These are phyloP conservation scores for Sericinus montela DNA, from an alignment of 2,888 invertebrate species.

Conservation along the genomic window DNA sequence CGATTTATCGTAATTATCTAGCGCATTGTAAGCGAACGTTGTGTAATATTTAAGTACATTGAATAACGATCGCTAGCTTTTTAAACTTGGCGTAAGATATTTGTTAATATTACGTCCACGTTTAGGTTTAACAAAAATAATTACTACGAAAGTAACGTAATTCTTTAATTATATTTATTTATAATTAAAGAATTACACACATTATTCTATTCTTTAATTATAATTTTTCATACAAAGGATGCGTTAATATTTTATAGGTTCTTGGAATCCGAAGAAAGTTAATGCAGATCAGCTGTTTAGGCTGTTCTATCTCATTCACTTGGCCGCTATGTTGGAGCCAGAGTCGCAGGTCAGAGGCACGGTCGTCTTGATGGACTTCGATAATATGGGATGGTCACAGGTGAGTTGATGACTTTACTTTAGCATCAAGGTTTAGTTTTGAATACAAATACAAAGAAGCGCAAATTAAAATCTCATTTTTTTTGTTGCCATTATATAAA, in stretches of 20 bases:
- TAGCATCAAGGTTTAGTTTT: too few species aligned
- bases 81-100: conserved; percentile 9
- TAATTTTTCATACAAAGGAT: too few species aligned
- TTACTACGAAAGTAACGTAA: too few species aligned
- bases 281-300: conserved; percentile 87
- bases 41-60: conserved; percentile 9
- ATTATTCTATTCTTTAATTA: too few species aligned
- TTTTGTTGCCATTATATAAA: too few species aligned
- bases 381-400: conserved; percentile 87
- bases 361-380: conserved; percentile 91
- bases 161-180: too few species aligned
- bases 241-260: conserved; percentile 52
- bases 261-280: conserved; percentile 88
- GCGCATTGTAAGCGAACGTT: not conserved
- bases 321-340: conserved; percentile 83
- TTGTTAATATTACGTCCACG: conserved; percentile 1
- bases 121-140: too few species aligned
- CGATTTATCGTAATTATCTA: not conserved
- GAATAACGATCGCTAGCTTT: conserved; percentile 1
- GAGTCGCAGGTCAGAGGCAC: conserved; percentile 89
- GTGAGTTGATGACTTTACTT: conserved; percentile 39
- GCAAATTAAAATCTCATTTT: too few species aligned
- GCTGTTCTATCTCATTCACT: conserved; percentile 89
- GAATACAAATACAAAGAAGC: too few species aligned
- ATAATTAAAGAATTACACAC: too few species aligned